Evolutionary conservation across 2,113 vertebrate genomes (phyloP).

Genomic region (Prinia subflava): DNA sequence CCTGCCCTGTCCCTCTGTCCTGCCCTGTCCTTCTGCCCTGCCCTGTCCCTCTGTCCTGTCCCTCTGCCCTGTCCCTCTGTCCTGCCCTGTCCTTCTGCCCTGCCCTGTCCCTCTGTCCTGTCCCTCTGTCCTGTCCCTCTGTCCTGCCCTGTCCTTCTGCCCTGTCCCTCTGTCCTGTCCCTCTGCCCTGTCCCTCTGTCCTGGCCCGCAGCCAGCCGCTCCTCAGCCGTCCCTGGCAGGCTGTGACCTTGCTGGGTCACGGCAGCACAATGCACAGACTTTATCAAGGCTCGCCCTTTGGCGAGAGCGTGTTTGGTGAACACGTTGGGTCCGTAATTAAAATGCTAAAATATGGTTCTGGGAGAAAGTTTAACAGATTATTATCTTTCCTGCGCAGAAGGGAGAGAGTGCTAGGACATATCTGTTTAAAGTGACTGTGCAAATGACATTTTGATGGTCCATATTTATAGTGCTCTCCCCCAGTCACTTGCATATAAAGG

Average conservation of each 20-base stretch:
- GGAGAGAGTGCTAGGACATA: not conserved
- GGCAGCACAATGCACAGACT: conserved; percentile 34
- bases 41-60: not conserved
- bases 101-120: not conserved
- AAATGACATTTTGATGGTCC: conserved; percentile 46
- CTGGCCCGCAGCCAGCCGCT: conserved; percentile 7
- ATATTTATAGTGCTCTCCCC: conserved; percentile 18
- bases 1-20: not conserved
- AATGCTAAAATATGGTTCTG: conserved; percentile 61
- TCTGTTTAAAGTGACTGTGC: conserved; percentile 6
- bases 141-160: not conserved
- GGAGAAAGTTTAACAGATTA: conserved; percentile 61
- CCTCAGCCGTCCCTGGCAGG: conserved; percentile 52
- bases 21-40: not conserved
- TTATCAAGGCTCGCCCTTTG: conserved; percentile 52
- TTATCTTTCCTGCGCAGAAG: conserved; percentile 29
- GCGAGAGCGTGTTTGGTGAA: conserved; percentile 36
- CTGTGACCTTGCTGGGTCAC: conserved; percentile 54
- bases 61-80: too few relatives aligned
- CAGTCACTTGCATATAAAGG: conserved; percentile 14
- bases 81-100: not conserved
- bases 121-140: not conserved
- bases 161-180: too few relatives aligned
- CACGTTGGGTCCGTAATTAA: conserved; percentile 61
- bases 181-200: not conserved